phyloP scores from a whole-genome alignment of 2,888 invertebrate genomes.

The Ceriagrion tenellum region DNA sequence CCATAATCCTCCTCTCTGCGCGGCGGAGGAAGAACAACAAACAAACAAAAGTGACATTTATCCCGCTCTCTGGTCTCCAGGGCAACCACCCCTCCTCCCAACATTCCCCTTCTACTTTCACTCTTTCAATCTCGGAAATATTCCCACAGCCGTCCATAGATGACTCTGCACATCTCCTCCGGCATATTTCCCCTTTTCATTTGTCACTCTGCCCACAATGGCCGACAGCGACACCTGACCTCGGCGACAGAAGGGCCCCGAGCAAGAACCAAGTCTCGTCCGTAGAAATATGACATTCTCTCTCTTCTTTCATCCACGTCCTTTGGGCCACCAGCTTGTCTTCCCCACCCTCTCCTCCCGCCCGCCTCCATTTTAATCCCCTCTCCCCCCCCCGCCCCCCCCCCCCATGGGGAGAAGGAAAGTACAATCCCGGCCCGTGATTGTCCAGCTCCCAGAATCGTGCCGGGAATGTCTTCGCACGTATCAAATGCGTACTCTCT shows the following conservation, averaged over 20 bases:
- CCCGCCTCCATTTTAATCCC: neutral
- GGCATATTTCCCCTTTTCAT: constrained; percentile 71
- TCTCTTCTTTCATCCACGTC: neutral
- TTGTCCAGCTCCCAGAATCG: too few species aligned
- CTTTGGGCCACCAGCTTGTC: neutral
- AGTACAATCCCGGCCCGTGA: too few species aligned
- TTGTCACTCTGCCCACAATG: constrained; percentile 38
- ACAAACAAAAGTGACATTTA: neutral
- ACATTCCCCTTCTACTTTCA: constrained; percentile 70
- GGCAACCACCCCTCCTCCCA: constrained; percentile 74
- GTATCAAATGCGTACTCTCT: too few species aligned
- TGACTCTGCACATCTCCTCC: constrained; percentile 68
- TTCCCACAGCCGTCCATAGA: constrained; percentile 69
- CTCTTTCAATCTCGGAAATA: constrained; percentile 65
- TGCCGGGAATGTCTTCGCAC: too few species aligned
- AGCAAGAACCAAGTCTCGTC: neutral
- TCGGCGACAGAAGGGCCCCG: constrained; percentile 37
- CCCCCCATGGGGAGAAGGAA: neutral
- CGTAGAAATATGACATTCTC: neutral
- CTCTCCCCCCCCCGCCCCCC: neutral
- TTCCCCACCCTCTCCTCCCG: neutral
- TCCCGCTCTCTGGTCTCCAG: constrained; percentile 73
- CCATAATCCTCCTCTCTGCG: neutral
- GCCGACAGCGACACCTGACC: constrained; percentile 58
- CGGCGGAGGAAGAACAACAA: neutral